Conservation (phyloP, 2,888 invertebrate species). For the Caenorhabditis zanzibari region DNA sequence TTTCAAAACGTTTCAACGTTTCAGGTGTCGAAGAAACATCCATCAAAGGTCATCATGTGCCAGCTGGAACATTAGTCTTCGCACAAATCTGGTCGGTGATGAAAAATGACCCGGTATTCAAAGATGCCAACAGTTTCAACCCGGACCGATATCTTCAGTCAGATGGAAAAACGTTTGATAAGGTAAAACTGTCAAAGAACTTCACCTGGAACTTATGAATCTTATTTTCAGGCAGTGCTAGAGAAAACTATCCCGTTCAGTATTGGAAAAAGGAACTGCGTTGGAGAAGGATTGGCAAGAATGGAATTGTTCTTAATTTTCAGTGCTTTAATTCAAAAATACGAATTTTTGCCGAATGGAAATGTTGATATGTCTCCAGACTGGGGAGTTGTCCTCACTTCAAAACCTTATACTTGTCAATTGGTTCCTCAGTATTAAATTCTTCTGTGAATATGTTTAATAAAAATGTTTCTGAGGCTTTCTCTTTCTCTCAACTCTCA, state of each 20-base stretch:
- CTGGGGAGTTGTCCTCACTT: conserved; percentile 58
- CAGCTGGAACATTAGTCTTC: conserved; percentile 59
- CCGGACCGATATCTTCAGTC: conserved; percentile 70
- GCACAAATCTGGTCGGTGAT: conserved; percentile 66
- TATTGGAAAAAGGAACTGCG: conserved; percentile 72
- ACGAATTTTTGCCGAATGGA: conserved; percentile 47
- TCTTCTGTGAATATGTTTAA: background rate
- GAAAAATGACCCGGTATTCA: conserved; percentile 63
- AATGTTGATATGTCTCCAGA: conserved; percentile 56
- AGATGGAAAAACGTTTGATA: conserved; percentile 66
- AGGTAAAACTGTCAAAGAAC: conserved; percentile 36
- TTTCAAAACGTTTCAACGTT: background rate
- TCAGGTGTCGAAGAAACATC: conserved; percentile 48
- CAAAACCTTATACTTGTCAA: conserved; percentile 54
- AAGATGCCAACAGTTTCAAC: conserved; percentile 60
- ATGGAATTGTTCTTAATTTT: conserved; percentile 71
- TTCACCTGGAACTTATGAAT: background rate
- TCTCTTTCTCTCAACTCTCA: too few species aligned
- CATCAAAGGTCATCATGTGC: conserved; percentile 49
- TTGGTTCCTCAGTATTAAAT: conserved; percentile 27
- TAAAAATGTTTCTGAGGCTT: too few species aligned
- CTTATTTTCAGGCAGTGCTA: conserved; percentile 59
- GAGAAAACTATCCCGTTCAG: conserved; percentile 71
- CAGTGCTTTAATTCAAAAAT: conserved; percentile 61
- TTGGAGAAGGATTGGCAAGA: conserved; percentile 72